Conservation (phyloP, 2,113 vertebrate species). For the Mus pahari region DNA sequence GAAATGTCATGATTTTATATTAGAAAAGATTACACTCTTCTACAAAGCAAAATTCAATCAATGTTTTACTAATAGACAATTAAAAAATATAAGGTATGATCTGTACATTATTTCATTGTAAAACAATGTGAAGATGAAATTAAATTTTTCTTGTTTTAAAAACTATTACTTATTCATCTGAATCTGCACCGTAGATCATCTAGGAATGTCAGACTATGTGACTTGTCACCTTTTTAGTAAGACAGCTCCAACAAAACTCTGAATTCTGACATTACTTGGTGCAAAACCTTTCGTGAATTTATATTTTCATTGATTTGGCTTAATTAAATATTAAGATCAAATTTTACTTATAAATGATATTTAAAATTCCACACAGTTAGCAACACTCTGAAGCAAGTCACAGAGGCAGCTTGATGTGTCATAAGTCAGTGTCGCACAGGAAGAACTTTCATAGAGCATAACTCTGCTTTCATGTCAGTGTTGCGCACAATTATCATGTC, state of each 20-base stretch:
- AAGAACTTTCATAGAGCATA: neutral
- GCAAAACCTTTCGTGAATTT: constrained; percentile 26
- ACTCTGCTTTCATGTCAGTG: neutral
- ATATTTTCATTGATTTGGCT: constrained; percentile 65
- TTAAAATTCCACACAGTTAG: constrained; percentile 65
- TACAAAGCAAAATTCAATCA: neutral
- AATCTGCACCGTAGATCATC: neutral
- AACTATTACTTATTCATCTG: neutral
- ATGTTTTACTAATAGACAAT: neutral
- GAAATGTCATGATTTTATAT: neutral
- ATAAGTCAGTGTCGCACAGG: constrained; percentile 48
- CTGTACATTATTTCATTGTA: neutral
- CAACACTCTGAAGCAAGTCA: constrained; percentile 46
- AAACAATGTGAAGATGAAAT: neutral
- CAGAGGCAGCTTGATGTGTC: neutral
- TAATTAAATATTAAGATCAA: constrained; percentile 78
- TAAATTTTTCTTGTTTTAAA: neutral
- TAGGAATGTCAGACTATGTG: neutral
- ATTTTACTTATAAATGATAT: constrained; percentile 76
- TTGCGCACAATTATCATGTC: neutral
- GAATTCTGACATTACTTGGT: neutral
- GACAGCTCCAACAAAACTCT: neutral
- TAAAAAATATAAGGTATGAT: neutral
- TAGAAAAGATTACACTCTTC: neutral
- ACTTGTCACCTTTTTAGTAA: neutral